Percentiles rank a stretch among this genome's conserved stretches.
Conservation (phyloP, 2,888 invertebrate species). For the Cordilura impudica region DNA sequence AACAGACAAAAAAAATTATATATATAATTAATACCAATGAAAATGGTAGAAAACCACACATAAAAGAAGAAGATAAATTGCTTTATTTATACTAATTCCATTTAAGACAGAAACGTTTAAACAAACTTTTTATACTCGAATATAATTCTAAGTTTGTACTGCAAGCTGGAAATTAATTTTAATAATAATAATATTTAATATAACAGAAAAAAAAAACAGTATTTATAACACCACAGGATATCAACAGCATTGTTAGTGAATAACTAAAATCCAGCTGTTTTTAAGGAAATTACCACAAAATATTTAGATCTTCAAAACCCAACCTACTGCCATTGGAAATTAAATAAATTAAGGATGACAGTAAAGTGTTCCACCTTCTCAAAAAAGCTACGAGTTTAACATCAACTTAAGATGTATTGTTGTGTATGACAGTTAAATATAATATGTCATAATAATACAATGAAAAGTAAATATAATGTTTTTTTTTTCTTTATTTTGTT, state of each 20-base stretch:
- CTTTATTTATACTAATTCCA: no score
- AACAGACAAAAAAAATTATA: no score
- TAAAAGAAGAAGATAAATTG: no score
- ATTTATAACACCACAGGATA: not conserved
- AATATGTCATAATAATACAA: slow-evolving; percentile 44
- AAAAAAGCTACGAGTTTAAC: not conserved
- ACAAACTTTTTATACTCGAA: no score
- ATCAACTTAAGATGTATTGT: not conserved
- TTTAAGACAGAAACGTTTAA: no score
- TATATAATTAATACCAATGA: no score
- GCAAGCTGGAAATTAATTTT: not conserved
- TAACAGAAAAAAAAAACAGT: not conserved
- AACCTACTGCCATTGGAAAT: not conserved
- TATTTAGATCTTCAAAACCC: not conserved
- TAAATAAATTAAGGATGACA: not conserved
- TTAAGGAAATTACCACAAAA: not conserved
- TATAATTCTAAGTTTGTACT: no score
- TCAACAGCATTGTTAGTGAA: not conserved
- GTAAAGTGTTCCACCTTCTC: not conserved
- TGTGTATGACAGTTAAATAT: slow-evolving; percentile 43
- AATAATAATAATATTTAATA: not conserved
- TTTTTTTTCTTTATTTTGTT: not conserved
- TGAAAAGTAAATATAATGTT: slow-evolving; percentile 51
- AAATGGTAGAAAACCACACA: no score
- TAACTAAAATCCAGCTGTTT: not conserved